phyloP scores from a whole-genome alignment of 2,888 invertebrate species.

The Acronicta alni region DNA sequence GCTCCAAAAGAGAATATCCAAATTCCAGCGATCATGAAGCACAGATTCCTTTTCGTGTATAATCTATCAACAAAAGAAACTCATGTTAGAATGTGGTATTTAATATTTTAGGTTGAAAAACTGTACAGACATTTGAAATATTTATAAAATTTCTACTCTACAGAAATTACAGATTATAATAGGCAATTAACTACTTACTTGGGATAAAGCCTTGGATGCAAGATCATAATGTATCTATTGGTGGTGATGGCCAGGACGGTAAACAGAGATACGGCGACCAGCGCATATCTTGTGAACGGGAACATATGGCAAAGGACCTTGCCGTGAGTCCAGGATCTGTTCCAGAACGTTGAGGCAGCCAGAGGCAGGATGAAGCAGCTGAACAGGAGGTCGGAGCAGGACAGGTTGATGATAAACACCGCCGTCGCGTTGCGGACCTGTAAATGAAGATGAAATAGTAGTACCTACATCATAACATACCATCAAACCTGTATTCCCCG shows the following conservation, averaged over 20 bases:
- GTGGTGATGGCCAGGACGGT: constrained; percentile 94
- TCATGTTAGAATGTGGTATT: background rate
- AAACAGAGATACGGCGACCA: constrained; percentile 94
- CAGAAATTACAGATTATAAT: too few species aligned
- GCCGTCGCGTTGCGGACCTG: constrained; percentile 95
- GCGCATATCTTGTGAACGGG: constrained; percentile 92
- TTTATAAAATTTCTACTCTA: background rate
- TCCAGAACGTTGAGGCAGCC: constrained; percentile 93
- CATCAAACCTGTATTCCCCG: too few species aligned
- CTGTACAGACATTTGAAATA: too few species aligned
- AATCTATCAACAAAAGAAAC: constrained; percentile 84
- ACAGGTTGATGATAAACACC: constrained; percentile 95
- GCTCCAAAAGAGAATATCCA: constrained; percentile 93
- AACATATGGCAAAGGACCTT: constrained; percentile 92
- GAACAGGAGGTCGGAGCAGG: constrained; percentile 93
- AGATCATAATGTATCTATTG: constrained; percentile 95
- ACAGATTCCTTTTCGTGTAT: constrained; percentile 91
- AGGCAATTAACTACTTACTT: constrained; percentile 89
- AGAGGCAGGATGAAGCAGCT: constrained; percentile 95
- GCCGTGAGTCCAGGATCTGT: constrained; percentile 92
- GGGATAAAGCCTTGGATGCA: constrained; percentile 93
- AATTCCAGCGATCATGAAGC: constrained; percentile 92
- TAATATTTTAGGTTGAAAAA: background rate
- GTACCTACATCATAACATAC: too few species aligned
- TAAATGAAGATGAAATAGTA: constrained; percentile 44